These are phyloP conservation scores for Peromyscus leucopus DNA, from an alignment of 2,113 vertebrate species.

Conservation along the genomic window DNA sequence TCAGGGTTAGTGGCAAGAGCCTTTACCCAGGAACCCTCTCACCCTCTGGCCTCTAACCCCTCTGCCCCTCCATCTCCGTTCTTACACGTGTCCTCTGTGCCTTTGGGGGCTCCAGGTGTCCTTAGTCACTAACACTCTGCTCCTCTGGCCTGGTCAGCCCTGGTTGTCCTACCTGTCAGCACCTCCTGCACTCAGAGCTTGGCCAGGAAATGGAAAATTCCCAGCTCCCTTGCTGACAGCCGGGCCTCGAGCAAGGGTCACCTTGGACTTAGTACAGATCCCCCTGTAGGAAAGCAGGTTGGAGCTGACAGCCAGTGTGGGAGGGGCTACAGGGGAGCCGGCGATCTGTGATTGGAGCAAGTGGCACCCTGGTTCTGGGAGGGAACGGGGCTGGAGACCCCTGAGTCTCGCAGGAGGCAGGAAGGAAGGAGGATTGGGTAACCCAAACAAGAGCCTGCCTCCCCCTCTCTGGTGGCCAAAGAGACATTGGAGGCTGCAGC, in stretches of 20 bases:
- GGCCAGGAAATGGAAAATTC: constrained; percentile 79
- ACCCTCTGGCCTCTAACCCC: background rate
- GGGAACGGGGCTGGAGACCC: background rate
- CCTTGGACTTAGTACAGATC: constrained; percentile 72
- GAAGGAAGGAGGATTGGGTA: background rate
- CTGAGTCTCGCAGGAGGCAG: too few relatives aligned
- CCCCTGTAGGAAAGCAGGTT: constrained; percentile 34
- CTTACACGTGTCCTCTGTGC: background rate
- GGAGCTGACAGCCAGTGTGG: background rate
- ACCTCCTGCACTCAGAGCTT: constrained; percentile 64
- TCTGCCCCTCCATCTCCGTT: background rate
- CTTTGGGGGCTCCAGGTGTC: background rate
- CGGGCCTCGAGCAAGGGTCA: constrained; percentile 70
- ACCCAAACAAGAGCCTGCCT: background rate
- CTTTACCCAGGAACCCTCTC: background rate
- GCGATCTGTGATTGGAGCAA: background rate
- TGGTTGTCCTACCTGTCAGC: constrained; percentile 58
- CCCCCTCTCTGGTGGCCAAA: background rate
- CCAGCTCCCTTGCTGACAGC: constrained; percentile 61
- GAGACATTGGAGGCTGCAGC: background rate
- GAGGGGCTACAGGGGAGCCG: background rate
- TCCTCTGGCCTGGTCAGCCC: constrained; percentile 4
- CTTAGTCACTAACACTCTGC: background rate
- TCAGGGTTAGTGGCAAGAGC: background rate
- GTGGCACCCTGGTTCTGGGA: background rate